phyloP scores from a whole-genome alignment of 1,140 invertebrate species.

The Rhagoletis pomonella region DNA sequence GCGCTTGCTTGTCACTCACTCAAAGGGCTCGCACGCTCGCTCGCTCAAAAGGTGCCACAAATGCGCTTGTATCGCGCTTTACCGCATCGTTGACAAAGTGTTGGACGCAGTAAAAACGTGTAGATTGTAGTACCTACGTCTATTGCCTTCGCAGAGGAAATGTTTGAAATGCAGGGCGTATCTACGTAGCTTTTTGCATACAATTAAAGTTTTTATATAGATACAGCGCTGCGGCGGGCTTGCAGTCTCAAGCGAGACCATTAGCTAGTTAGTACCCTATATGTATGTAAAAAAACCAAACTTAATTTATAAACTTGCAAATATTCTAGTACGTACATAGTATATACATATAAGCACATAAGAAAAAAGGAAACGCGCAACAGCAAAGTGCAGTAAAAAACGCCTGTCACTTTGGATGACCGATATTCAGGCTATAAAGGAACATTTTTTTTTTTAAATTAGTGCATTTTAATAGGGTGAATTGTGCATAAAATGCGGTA shows the following conservation, averaged over 20 bases:
- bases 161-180: neutral
- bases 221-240: neutral
- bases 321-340: neutral
- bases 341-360: neutral
- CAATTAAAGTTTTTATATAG: conserved; percentile 31
- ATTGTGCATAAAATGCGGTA: conserved; percentile 63
- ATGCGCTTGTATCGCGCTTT: conserved; percentile 51
- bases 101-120: conserved; percentile 31
- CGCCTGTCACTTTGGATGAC: neutral
- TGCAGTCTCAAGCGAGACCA: neutral
- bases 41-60: conserved; percentile 25
- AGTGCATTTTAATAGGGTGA: conserved; percentile 59
- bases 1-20: neutral
- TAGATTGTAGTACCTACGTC: neutral
- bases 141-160: neutral
- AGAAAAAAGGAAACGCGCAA: neutral
- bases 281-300: neutral
- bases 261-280: neutral
- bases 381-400: neutral
- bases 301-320: conserved; percentile 30
- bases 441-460: neutral
- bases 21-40: neutral
- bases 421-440: neutral
- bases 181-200: neutral
- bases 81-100: conserved; percentile 49